Base-by-base conservation (phyloP, 2,113 vertebrate species). In the Ranitomeya variabilis region DNA sequence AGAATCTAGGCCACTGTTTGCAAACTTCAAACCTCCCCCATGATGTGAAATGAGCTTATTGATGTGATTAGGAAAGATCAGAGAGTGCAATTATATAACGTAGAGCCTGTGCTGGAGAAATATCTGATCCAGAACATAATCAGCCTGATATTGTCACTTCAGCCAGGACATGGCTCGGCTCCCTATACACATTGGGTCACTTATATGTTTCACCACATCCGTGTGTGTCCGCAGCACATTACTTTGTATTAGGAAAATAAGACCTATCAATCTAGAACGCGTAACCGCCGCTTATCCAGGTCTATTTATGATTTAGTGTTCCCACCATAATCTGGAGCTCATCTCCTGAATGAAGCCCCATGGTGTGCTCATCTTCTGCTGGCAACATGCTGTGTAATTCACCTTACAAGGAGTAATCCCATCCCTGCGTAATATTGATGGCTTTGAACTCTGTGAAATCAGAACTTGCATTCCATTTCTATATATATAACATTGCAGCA, bases 1-100 rank as follows among this genome's bases (percentile, higher is more conserved):
- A 45, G 71, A 74, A 74, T 74, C 26, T 74, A 74, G 71, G 71
- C 15, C 71, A 74, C 31, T 45, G 45, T 73, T 73, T 73, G 69
- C 69, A 73, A 73, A 73, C 69, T 73, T 73, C 69, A 73, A 26
- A 73, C 71, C 71, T 74, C 15, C 66, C 66, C n/a, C 10, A 13
- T 4, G 66, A 23, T 69, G n/a, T 69, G 66, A 26, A 69, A 69
- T 26, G 66, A 26, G n/a, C 13, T 69, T 26, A 26, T 69, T 69
- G n/a, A 69, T 67, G 64, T 67, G 21, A 67, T 69, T 26, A 69
- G 11, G 66, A 69, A 69, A 69, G n/a, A 26, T 69, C 11, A 69
- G 23, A n/a, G n/a, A 23, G n/a, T 13, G 26, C 66, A n/a, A 26
- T 26, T 26, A 69, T 69, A 12, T 26, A 69, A 26, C 26, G 4